Evolutionary conservation across 2,888 invertebrate species (phyloP).

Genomic region (Hydraecia micacea): DNA sequence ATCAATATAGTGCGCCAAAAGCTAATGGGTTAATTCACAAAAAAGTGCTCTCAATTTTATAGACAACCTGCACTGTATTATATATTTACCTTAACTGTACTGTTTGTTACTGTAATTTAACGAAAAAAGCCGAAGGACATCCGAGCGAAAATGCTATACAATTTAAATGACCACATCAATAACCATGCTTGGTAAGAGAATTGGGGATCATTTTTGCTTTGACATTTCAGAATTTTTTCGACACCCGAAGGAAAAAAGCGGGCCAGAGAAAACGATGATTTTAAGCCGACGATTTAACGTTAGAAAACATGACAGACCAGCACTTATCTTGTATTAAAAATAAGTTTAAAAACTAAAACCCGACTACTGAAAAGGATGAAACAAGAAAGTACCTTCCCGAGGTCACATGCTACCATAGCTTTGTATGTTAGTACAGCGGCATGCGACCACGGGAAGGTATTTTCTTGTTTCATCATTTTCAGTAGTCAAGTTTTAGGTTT

Average conservation of each 20-base stretch:
- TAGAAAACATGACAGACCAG: neutral
- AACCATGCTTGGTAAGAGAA: neutral
- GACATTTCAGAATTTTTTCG: neutral
- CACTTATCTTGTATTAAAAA: neutral
- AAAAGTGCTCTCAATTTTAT: neutral
- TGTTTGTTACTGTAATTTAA: neutral
- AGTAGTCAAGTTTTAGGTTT: too few relatives aligned
- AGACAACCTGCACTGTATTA: neutral
- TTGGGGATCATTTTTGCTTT: neutral
- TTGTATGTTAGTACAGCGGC: too few relatives aligned
- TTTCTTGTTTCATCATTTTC: too few relatives aligned
- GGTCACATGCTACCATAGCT: too few relatives aligned
- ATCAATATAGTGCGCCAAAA: conserved; percentile 6
- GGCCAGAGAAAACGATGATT: neutral
- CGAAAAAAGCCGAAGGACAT: neutral
- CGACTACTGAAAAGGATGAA: too few relatives aligned
- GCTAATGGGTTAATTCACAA: neutral
- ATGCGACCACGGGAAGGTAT: too few relatives aligned
- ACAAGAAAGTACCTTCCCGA: too few relatives aligned
- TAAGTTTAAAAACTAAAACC: too few relatives aligned
- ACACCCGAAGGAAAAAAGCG: too few relatives aligned
- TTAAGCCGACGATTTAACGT: neutral
- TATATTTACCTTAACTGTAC: too few relatives aligned
- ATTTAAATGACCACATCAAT: neutral
- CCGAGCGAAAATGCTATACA: neutral